phyloP scores from a whole-genome alignment of 2,113 vertebrate genomes.

The Lucifuga dentata region DNA sequence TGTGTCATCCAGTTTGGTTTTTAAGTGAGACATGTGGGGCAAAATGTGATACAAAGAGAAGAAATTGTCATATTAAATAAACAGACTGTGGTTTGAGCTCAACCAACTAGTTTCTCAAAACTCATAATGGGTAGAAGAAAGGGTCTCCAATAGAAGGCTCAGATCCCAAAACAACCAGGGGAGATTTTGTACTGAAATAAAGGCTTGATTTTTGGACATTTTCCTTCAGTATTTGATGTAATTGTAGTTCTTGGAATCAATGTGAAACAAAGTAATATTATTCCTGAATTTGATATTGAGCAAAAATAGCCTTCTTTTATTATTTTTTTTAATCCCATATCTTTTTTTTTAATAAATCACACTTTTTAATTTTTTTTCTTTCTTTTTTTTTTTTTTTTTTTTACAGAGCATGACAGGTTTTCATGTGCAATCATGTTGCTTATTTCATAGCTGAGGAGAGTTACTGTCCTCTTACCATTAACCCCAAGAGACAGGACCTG shows the following conservation, averaged over 20 bases:
- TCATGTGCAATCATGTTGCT: not conserved
- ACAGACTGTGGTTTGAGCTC: conserved; percentile 16
- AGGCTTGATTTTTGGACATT: conserved; percentile 38
- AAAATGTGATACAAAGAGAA: conserved; percentile 52
- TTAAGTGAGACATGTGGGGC: conserved; percentile 51
- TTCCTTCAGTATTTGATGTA: conserved; percentile 19
- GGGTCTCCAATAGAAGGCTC: conserved; percentile 10
- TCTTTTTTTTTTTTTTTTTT: too few relatives aligned
- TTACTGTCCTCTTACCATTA: conserved; percentile 21
- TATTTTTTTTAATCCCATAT: not conserved
- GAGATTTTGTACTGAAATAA: conserved; percentile 27
- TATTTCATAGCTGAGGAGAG: conserved; percentile 18
- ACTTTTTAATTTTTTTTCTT: too few relatives aligned
- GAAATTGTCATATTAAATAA: conserved; percentile 45
- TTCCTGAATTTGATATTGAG: conserved; percentile 19
- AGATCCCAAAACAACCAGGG: conserved; percentile 44
- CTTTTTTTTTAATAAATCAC: not conserved
- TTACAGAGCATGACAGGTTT: too few relatives aligned
- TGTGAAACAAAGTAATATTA: conserved; percentile 5
- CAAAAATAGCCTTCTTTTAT: not conserved
- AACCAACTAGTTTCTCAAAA: conserved; percentile 4
- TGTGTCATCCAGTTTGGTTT: conserved; percentile 44
- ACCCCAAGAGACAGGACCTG: conserved; percentile 42
- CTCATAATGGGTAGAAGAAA: not conserved
- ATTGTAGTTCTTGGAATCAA: conserved; percentile 26